A percentile compares a stretch with the other conserved stretches of the same genome.
Conservation (phyloP, 2,888 invertebrate species). For the Ectemnius cavifrons region DNA sequence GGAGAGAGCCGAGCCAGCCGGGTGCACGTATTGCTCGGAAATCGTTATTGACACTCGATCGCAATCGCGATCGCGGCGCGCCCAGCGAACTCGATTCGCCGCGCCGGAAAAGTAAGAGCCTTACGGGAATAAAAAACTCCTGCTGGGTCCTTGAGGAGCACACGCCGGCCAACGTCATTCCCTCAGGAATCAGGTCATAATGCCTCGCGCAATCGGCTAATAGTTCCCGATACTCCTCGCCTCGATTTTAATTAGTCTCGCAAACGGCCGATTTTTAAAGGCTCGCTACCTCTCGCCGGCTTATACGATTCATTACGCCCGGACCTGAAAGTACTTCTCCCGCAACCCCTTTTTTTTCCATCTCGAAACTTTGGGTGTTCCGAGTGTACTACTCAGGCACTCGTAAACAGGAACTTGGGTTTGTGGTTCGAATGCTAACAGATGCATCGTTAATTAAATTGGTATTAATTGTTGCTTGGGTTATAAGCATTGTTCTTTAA, state of each 20-base stretch:
- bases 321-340: too few species aligned
- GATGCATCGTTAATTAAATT: too few species aligned
- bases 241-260: not conserved
- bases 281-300: not conserved
- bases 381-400: too few species aligned
- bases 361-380: too few species aligned
- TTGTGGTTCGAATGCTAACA: too few species aligned
- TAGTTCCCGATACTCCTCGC: not conserved
- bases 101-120: slow-evolving; percentile 9
- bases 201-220: not conserved
- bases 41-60: slow-evolving; percentile 47
- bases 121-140: not conserved
- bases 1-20: slow-evolving; percentile 28
- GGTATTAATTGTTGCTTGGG: too few species aligned
- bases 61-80: slow-evolving; percentile 16
- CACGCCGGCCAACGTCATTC: not conserved
- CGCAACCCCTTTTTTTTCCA: too few species aligned
- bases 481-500: too few species aligned
- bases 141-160: too few species aligned
- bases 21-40: slow-evolving; percentile 30
- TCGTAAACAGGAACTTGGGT: too few species aligned
- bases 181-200: slow-evolving; percentile 5
- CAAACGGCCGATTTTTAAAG: not conserved
- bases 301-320: not conserved
- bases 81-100: slow-evolving; percentile 24